Evolutionary conservation across 2,888 invertebrate genomes (phyloP), one percentile per base, ranked within the genome.

Genomic region (Heliconius hortense): DNA sequence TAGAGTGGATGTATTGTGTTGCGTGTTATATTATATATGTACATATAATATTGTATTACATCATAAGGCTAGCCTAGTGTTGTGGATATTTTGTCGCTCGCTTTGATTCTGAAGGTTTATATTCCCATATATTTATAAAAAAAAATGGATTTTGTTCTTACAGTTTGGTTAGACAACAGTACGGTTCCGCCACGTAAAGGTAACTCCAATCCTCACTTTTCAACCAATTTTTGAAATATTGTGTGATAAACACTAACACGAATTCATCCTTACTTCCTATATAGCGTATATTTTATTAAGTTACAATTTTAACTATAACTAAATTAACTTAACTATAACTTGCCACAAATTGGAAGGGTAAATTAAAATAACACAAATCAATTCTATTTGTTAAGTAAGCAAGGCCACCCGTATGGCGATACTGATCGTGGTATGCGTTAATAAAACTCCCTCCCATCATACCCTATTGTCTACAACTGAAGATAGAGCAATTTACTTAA

Each of bases 401-500:
- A 86, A 86, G 84, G 82, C 85, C 85, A 86, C 93, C 93, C 93
- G 92, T 93, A 93, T 92, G 83, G 78, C 80, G 90, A 90, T 90
- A 88, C 82, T 80, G 84, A 88, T 87, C 88, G 81, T 79, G 80
- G 81, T 84, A 82, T 82, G 87, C 84, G 87, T 89, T 90, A 90
- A 90, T 91, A 90, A 89, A 90, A 87, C 83, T 82, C 83, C 86
- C 88, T 89, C 90, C 88, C 87, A 88, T 87, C 86, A 88, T 78
- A 84, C 80, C 81, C 88, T 83, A 90, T 93, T 94, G 93, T 94
- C 91, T 93, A 88, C 86, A 78, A 79, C 78, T 82, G 81, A 79
- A 90, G 93, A 93, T 94, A 93, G 90, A 94, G 92, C 90, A 92
- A 94, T 94, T 93, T 92, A 92, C 88, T 90, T 93, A 93, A 94